A percentile compares a stretch with the other conserved stretches of the same genome.
These are phyloP conservation scores for Eristalis arbustorum DNA, from an alignment of 2,888 invertebrate species.

Conservation along the genomic window DNA sequence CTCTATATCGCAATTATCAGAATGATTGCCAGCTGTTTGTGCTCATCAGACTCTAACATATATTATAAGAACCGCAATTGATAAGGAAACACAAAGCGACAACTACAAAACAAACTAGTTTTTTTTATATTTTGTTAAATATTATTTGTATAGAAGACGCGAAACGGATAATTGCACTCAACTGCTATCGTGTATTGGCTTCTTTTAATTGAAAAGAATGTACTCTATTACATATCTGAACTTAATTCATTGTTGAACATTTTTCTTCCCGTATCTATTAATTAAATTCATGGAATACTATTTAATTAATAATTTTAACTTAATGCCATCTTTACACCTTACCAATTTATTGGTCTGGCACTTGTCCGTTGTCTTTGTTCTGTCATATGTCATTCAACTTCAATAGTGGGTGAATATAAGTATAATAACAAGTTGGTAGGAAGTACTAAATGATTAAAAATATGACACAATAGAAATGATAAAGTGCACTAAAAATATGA, in stretches of 20 bases:
- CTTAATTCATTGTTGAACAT: neutral
- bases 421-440: neutral
- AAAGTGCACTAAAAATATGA: neutral
- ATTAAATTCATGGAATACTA: neutral
- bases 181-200: neutral
- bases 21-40: conserved; percentile 24
- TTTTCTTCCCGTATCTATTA: neutral
- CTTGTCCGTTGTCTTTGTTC: conserved; percentile 45
- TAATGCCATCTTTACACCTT: conserved; percentile 15
- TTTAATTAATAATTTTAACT: neutral
- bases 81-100: conserved; percentile 19
- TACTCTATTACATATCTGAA: neutral
- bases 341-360: neutral
- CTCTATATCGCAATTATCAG: neutral
- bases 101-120: conserved; percentile 46
- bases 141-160: neutral
- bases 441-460: no score
- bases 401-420: conserved; percentile 3
- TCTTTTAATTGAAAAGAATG: no score
- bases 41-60: neutral
- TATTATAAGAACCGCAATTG: neutral
- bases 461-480: neutral
- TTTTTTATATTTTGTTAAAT: neutral
- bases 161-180: neutral
- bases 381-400: conserved; percentile 58